phyloP scores from a whole-genome alignment of 2,888 invertebrate genomes.

The Campoletis raptor region DNA sequence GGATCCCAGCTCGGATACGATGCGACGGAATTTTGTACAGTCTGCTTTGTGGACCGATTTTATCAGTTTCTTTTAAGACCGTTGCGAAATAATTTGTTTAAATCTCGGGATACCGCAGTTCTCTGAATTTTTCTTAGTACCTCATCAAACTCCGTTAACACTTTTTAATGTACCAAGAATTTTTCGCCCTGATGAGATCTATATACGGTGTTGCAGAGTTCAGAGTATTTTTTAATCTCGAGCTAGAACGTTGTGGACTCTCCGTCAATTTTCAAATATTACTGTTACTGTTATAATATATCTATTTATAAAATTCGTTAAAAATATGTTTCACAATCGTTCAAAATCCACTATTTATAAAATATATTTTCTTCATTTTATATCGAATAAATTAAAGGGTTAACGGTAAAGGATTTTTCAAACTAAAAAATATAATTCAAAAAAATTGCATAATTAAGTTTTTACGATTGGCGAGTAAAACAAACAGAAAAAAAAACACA shows the following conservation, averaged over 20 bases:
- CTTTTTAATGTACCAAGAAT: not conserved
- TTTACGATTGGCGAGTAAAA: not conserved
- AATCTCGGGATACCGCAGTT: not conserved
- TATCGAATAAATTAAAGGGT: not conserved
- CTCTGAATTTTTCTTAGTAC: not conserved
- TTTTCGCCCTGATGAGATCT: not conserved
- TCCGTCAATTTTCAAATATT: not conserved
- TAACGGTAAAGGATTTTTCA: not conserved
- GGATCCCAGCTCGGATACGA: constrained; percentile 6
- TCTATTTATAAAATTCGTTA: not conserved
- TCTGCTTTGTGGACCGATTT: constrained; percentile 27
- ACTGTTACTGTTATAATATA: too few species aligned
- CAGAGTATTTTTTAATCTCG: too few species aligned
- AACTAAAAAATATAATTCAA: not conserved
- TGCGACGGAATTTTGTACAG: not conserved
- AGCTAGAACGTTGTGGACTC: not conserved
- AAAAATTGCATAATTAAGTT: not conserved
- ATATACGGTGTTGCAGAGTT: not conserved
- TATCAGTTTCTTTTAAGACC: constrained; percentile 10
- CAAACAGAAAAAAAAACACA: not conserved
- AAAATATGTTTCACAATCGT: not conserved
- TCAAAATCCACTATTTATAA: not conserved
- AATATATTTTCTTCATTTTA: not conserved
- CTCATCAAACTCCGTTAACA: not conserved
- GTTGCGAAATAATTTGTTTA: not conserved